These are phyloP conservation scores for Glaucopsyche alexis DNA, from an alignment of 2,888 invertebrate genomes.

Conservation along the genomic window DNA sequence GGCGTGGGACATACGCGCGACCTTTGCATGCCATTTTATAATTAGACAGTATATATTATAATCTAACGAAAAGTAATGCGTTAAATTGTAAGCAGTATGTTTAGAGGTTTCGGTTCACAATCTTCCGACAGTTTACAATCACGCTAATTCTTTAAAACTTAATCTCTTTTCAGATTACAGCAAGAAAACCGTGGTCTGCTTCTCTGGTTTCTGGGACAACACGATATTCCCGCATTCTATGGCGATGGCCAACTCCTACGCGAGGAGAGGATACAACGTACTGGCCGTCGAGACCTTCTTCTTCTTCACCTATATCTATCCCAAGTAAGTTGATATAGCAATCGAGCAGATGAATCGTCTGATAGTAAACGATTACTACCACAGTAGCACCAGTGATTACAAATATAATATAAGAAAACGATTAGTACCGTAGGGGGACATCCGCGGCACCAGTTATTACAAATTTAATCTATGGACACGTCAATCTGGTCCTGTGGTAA, in stretches of 20 bases:
- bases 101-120: too few relatives aligned
- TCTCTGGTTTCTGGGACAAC: conserved; percentile 62
- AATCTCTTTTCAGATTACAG: conserved; percentile 56
- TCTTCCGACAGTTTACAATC: too few relatives aligned
- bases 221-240: conserved; percentile 55
- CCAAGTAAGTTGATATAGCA: conserved; percentile 61
- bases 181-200: conserved; percentile 64
- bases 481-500: too few relatives aligned
- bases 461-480: too few relatives aligned
- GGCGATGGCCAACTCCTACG: conserved; percentile 60
- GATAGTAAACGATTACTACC: background rate
- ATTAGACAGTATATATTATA: too few relatives aligned
- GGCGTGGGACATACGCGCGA: too few relatives aligned
- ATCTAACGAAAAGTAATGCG: too few relatives aligned
- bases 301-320: conserved; percentile 65
- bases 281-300: conserved; percentile 59
- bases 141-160: background rate
- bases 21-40: too few relatives aligned
- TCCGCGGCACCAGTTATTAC: too few relatives aligned
- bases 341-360: background rate
- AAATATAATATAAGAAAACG: too few relatives aligned
- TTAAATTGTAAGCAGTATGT: too few relatives aligned
- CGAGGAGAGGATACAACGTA: conserved; percentile 65
- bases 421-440: background rate
- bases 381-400: too few relatives aligned